Percentiles rank a stretch among this genome's conserved stretches.
Conservation (phyloP, 2,113 vertebrate genomes). For the Erpornis zantholeuca region DNA sequence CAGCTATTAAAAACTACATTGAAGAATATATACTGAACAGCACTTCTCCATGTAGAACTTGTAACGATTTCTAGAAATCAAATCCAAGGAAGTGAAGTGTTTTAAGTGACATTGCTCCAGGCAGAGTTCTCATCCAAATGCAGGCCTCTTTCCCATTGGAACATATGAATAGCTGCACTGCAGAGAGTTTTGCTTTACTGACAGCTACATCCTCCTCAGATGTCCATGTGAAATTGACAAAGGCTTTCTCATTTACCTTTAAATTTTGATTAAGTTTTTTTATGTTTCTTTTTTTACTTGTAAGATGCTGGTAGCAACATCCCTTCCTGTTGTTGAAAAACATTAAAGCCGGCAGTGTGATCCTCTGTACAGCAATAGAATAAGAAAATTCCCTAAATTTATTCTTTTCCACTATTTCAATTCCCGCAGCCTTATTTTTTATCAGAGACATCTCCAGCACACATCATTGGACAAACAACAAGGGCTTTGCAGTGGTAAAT, state of each 20-base stretch:
- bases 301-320: neutral
- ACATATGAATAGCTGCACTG: neutral
- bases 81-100: neutral
- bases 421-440: neutral
- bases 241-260: neutral
- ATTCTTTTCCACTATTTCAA: neutral
- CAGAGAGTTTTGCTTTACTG: neutral
- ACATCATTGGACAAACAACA: neutral
- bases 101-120: neutral
- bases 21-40: neutral
- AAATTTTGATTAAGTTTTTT: neutral
- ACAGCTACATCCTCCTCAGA: neutral
- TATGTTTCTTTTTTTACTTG: neutral
- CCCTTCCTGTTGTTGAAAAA: neutral
- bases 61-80: neutral
- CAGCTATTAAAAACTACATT: neutral
- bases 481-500: neutral
- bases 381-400: neutral
- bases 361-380: neutral
- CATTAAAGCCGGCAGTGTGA: neutral
- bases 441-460: neutral
- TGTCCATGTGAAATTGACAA: neutral
- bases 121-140: neutral
- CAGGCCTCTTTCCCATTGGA: neutral
- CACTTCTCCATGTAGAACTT: neutral